Base-by-base conservation (phyloP, 2,888 invertebrate genomes). In the Marronus borbonicus region DNA sequence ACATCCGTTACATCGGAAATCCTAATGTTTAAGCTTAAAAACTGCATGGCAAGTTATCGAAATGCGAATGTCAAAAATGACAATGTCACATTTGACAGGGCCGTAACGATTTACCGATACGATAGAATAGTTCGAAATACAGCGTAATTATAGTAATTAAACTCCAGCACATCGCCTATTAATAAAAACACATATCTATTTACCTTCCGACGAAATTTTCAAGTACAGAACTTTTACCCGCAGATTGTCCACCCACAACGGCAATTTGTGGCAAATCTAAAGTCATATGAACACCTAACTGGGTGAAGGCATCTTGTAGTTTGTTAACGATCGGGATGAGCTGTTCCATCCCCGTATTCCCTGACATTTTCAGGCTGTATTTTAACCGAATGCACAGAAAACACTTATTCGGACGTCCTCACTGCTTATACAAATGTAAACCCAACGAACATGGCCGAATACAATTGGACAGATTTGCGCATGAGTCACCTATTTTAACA, bases 121-220 rank as follows among this genome's bases (percentile, higher is more conserved):
- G 28, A 50, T 12, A 50, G n/a, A 24, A 50, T 49, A 17, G 49
- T 75, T 75, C n/a, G 24, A 58, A 68, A 76, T 65, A 39, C 36
- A 39, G 28, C 36, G 65, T 78, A 75, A 75, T 74, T 78, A 66
- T 10, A 4, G 55, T 12, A 58, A 74, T 74, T 39, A 50, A 74
- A 49, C 10, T 20, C 39, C 28, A 17, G 76, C 50, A 64, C 60
- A 74, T 76, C n/a, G 28, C 24, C 50, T 36, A 65, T 62, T 12
- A 31, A 36, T 58, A 76, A 52, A 31, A 65, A 70, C 24, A 44
- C 50, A n/a, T 68, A 24, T 68, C 50, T 7, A 83, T 83, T 83
- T 91, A 98, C 98, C 96, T 97, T 91, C 99, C 99, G 87, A 99
- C 99, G 90, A 99, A 99, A 91, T 99, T 99, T 92, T 99, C 99